A percentile compares a stretch with the other conserved stretches of the same genome.
phyloP scores from a whole-genome alignment of 2,113 vertebrate genomes.

The Stegastes partitus region DNA sequence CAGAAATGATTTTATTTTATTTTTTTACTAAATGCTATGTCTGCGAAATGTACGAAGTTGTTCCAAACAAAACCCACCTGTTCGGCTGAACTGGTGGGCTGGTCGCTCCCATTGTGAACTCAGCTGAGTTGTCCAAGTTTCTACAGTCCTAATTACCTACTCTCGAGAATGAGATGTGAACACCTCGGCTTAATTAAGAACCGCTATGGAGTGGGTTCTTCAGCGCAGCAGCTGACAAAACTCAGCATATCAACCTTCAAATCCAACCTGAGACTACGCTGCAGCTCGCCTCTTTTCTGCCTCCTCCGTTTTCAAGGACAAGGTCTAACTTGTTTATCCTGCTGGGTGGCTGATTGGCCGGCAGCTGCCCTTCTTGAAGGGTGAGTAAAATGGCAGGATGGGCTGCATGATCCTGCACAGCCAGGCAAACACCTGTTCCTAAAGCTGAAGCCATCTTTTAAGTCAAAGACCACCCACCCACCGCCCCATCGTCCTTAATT shows the following conservation, averaged over 20 bases:
- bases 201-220: conserved; percentile 1
- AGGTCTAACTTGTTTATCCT: conserved; percentile 47
- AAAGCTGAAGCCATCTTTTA: conserved; percentile 14
- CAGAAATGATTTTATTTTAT: no score
- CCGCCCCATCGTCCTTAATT: background rate
- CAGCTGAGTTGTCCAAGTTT: conserved; percentile 11
- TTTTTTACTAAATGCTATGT: background rate
- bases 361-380: conserved; percentile 51
- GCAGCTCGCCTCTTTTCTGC: conserved; percentile 1
- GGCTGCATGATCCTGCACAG: conserved; percentile 37
- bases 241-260: conserved; percentile 36
- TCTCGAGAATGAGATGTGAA: conserved; percentile 24
- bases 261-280: conserved; percentile 9
- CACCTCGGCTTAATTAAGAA: conserved; percentile 51
- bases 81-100: conserved; percentile 5
- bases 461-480: background rate
- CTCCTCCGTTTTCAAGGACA: conserved; percentile 56
- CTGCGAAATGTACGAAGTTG: background rate
- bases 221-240: conserved; percentile 29
- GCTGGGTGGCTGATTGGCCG: conserved; percentile 66
- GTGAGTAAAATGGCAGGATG: conserved; percentile 51
- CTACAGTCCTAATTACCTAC: conserved; percentile 20
- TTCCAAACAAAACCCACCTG: background rate
- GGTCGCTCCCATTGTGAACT: background rate
- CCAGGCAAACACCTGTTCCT: conserved; percentile 44